Conservation (phyloP, 2,113 vertebrate genomes). For the Rousettus leschenaultii region DNA sequence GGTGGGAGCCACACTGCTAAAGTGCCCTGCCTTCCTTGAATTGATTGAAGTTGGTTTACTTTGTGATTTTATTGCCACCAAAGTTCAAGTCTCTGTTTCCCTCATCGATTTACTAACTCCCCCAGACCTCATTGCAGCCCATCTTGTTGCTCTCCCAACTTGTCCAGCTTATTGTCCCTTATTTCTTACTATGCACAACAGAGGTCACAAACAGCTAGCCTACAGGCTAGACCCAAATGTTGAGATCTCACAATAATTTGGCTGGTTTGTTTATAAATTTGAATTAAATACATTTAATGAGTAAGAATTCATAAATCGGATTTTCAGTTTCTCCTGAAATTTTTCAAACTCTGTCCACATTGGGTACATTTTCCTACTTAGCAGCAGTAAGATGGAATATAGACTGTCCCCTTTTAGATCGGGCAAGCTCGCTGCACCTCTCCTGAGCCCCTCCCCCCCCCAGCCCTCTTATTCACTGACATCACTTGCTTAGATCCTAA, state of each 20-base stretch:
- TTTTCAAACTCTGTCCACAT: background rate
- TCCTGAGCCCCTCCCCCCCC: background rate
- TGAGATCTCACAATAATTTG: background rate
- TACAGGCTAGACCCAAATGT: background rate
- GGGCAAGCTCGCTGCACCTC: accelerated
- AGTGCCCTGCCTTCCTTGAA: background rate
- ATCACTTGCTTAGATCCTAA: background rate
- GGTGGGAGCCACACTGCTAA: background rate
- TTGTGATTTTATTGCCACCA: background rate
- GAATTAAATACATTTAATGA: background rate
- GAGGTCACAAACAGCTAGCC: background rate
- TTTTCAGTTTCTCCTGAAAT: background rate
- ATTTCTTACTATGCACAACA: background rate
- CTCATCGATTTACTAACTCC: background rate
- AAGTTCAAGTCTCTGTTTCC: background rate
- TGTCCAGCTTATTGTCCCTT: background rate
- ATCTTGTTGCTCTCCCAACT: background rate
- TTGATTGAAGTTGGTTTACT: background rate
- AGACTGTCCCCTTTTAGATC: background rate
- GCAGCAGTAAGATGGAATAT: no score
- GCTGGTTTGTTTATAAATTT: background rate
- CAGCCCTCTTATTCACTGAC: background rate
- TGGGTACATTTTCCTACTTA: background rate
- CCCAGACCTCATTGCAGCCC: background rate
- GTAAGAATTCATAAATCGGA: background rate